Percentiles rank a stretch among this genome's conserved stretches.
phyloP scores from a whole-genome alignment of 2,888 invertebrate genomes.

The Chelonus formosanus region DNA sequence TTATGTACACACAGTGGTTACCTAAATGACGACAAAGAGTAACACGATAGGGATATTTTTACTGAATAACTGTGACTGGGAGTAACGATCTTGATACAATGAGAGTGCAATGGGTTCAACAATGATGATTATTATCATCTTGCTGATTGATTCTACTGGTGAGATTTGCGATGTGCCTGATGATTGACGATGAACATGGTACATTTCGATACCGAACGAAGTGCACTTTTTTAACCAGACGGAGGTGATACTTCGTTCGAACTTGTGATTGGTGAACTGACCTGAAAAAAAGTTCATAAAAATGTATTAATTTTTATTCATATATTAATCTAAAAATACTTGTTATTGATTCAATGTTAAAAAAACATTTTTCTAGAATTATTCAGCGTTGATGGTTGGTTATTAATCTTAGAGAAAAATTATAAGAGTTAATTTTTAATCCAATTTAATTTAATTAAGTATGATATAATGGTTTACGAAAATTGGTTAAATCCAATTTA shows the following conservation, averaged over 20 bases:
- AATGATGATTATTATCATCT: conserved; percentile 25
- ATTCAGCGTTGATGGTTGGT: no score
- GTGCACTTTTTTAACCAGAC: conserved; percentile 42
- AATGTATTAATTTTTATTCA: background rate
- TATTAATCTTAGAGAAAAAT: no score
- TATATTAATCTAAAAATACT: background rate
- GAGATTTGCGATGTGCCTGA: conserved; percentile 23
- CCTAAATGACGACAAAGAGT: no score
- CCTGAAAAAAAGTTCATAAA: conserved; percentile 41
- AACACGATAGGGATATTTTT: conserved; percentile 1
- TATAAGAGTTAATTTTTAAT: no score
- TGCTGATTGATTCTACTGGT: conserved; percentile 28
- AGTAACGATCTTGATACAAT: conserved; percentile 24
- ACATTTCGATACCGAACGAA: conserved; percentile 45
- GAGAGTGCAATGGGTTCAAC: conserved; percentile 21
- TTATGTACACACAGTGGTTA: no score
- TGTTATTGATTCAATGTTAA: no score
- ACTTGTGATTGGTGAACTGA: conserved; percentile 48
- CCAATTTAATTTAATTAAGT: no score
- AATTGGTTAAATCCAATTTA: no score
- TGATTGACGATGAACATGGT: conserved; percentile 34
- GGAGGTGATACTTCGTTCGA: conserved; percentile 39
- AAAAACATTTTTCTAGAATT: background rate
- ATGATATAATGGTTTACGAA: no score
- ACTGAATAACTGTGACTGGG: background rate